Percentiles rank a stretch among this genome's conserved stretches.
These are phyloP conservation scores for Etheostoma perlongum DNA, from an alignment of 2,797 vertebrate species.

Conservation along the genomic window DNA sequence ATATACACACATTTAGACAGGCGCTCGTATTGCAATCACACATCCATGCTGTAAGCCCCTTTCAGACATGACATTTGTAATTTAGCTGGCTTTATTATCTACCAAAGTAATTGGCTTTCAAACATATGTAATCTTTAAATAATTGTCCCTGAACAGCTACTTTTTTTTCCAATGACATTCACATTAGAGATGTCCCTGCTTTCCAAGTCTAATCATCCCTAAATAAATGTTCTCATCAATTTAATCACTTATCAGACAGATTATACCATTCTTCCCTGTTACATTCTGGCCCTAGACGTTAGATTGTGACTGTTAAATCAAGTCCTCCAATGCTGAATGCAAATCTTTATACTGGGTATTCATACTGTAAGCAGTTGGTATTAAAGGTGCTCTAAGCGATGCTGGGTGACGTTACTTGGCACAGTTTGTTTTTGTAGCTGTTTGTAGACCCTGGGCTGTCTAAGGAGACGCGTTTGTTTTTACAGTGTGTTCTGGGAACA, in stretches of 20 bases:
- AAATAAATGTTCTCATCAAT: background rate
- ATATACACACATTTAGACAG: background rate
- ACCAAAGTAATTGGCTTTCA: background rate
- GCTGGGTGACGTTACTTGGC: too few relatives aligned
- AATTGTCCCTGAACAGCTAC: background rate
- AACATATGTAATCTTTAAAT: background rate
- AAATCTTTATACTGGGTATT: background rate
- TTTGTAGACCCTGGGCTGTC: too few relatives aligned
- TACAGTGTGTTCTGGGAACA: too few relatives aligned
- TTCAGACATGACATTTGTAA: background rate
- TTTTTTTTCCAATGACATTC: background rate
- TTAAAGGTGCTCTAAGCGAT: too few relatives aligned
- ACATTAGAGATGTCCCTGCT: background rate
- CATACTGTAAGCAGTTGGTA: background rate
- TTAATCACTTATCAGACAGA: constrained; percentile 9
- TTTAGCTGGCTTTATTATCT: background rate
- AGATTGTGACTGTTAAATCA: too few relatives aligned
- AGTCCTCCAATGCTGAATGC: background rate
- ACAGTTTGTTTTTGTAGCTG: too few relatives aligned
- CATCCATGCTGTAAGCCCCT: background rate
- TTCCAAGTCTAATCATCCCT: background rate
- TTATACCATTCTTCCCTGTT: background rate
- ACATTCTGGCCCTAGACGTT: background rate
- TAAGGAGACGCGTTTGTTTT: too few relatives aligned
- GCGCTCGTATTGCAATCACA: background rate